These are phyloP conservation scores for Perodicticus potto DNA, from an alignment of 2,797 vertebrate species.

Conservation along the genomic window DNA sequence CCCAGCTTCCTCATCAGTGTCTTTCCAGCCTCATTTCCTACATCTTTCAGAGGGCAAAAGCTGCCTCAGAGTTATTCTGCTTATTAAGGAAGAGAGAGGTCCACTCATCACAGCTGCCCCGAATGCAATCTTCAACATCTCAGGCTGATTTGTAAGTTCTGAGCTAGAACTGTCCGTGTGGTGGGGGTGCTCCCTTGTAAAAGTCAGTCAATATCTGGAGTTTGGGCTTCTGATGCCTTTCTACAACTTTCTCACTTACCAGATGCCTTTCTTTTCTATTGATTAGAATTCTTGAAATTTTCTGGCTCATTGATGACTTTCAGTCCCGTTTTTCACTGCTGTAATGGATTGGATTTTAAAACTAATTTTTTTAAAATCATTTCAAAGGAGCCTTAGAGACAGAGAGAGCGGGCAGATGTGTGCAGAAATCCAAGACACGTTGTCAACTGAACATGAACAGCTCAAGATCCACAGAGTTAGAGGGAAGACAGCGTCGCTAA, in stretches of 20 bases:
- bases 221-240: not conserved
- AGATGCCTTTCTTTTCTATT: not conserved
- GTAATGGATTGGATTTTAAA: constrained; percentile 49
- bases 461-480: not conserved
- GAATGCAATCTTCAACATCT: not conserved
- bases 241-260: not conserved
- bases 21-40: not conserved
- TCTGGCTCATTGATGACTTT: not conserved
- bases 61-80: not conserved
- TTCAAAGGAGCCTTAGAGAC: not conserved
- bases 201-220: not conserved
- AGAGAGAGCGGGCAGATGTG: not conserved
- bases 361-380: not conserved
- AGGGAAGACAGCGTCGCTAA: not conserved
- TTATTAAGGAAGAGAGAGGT: not conserved
- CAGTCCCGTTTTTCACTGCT: constrained; percentile 1
- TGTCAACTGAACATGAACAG: not conserved
- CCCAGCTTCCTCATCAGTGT: not conserved
- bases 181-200: not conserved
- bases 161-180: not conserved
- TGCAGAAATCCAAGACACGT: not conserved
- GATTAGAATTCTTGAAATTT: constrained; percentile 11
- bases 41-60: not conserved
- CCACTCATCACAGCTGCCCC: not conserved
- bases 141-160: not conserved